phyloP scores from a whole-genome alignment of 2,888 invertebrate species.

The Hetaerina titia region DNA sequence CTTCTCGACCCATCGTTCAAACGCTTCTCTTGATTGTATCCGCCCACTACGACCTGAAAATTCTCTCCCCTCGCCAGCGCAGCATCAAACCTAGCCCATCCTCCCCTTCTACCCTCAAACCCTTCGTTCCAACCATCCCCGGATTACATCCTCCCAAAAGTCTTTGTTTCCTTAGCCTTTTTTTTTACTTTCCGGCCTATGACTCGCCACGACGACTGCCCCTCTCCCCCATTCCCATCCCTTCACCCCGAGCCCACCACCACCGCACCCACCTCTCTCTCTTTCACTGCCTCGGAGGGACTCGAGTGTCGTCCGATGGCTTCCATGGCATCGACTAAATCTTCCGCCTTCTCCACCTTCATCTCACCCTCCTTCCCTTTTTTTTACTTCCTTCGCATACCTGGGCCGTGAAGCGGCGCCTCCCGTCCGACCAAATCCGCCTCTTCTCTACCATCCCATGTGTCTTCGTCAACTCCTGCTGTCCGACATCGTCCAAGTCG shows the following conservation, averaged over 20 bases:
- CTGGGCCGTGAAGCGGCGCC: slow-evolving; percentile 2
- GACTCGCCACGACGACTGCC: not conserved
- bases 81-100: not conserved
- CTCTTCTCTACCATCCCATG: not conserved
- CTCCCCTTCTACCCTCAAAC: not conserved
- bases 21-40: slow-evolving; percentile 22
- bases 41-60: slow-evolving; percentile 46
- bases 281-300: not conserved
- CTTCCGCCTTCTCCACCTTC: not conserved
- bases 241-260: not conserved
- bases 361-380: not conserved
- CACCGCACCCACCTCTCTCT: not conserved
- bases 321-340: slow-evolving; percentile 16
- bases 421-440: not conserved
- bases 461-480: slow-evolving; percentile 34
- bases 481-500: not conserved
- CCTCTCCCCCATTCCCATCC: not conserved
- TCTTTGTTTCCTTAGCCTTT: not conserved
- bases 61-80: slow-evolving; percentile 8
- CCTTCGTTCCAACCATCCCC: not conserved
- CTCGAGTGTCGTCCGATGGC: not conserved
- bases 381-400: not conserved
- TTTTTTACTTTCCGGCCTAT: not conserved
- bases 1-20: slow-evolving; percentile 76
- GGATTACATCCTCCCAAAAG: slow-evolving; percentile 25